phyloP scores from a whole-genome alignment of 2,113 vertebrate genomes.

The Heterochromis multidens region DNA sequence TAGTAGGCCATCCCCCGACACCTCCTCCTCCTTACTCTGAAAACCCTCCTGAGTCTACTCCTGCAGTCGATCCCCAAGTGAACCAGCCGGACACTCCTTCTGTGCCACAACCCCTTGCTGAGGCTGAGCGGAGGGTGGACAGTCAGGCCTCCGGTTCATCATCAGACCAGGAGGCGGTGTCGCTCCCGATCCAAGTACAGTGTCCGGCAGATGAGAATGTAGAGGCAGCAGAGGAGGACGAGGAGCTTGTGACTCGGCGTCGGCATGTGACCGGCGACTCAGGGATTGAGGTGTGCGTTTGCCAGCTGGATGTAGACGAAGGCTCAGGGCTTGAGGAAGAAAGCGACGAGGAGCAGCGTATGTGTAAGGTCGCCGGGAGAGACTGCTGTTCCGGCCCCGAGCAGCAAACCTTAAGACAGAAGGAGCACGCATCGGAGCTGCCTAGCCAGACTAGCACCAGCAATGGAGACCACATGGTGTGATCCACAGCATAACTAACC shows the following conservation, averaged over 20 bases:
- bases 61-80: conserved; percentile 17
- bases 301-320: conserved; percentile 73
- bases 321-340: conserved; percentile 71
- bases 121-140: not conserved
- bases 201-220: conserved; percentile 35
- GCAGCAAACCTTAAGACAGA: conserved; percentile 55
- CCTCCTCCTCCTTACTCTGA: conserved; percentile 83
- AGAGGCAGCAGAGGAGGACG: conserved; percentile 50
- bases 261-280: conserved; percentile 82
- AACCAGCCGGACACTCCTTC: conserved; percentile 25
- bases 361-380: conserved; percentile 57
- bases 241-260: conserved; percentile 72
- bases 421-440: conserved; percentile 52
- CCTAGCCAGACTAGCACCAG: conserved; percentile 54
- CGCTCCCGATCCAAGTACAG: not conserved
- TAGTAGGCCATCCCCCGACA: conserved; percentile 80
- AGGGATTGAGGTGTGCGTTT: conserved; percentile 82
- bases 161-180: conserved; percentile 1
- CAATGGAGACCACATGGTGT: conserved; percentile 72
- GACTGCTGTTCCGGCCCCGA: conserved; percentile 67
- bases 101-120: conserved; percentile 21
- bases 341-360: conserved; percentile 56
- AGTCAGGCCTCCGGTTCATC: not conserved
- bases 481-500: conserved; percentile 37
- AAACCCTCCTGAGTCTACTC: conserved; percentile 53